A percentile compares a stretch with the other conserved stretches of the same genome.
Evolutionary conservation across 2,797 vertebrate species (phyloP).

Genomic region (Channallabes apus): DNA sequence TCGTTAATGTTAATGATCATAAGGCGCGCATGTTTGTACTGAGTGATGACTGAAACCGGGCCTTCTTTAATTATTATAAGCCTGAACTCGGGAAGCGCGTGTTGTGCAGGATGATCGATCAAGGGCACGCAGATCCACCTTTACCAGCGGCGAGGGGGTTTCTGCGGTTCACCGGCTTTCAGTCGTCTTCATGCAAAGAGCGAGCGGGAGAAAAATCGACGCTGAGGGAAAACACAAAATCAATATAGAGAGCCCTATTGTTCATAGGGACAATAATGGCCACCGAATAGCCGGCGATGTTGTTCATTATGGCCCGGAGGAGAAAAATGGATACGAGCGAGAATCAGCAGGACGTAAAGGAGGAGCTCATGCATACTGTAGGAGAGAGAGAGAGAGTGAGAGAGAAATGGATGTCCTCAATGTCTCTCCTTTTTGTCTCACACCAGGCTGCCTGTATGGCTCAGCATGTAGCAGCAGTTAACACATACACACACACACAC

Average conservation of each 20-base stretch:
- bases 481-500: conserved; percentile 2
- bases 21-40: background rate
- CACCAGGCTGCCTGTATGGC: conserved; percentile 31
- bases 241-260: conserved; percentile 48
- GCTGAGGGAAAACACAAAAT: conserved; percentile 47
- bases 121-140: background rate
- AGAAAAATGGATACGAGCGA: conserved; percentile 38
- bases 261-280: conserved; percentile 45
- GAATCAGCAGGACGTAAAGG: conserved; percentile 30
- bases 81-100: background rate
- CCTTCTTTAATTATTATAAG: conserved; percentile 30
- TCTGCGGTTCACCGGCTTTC: conserved; percentile 12
- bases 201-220: conserved; percentile 45
- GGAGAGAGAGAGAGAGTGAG: conserved; percentile 6
- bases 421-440: conserved; percentile 36
- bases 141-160: background rate
- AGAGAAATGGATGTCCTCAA: conserved; percentile 34
- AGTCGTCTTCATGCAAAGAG: conserved; percentile 17
- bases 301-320: conserved; percentile 41
- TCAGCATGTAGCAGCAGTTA: conserved; percentile 8
- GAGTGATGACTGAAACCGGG: background rate
- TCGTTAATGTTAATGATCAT: conserved; percentile 26
- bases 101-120: conserved; percentile 7
- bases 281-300: conserved; percentile 42
- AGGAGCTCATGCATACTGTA: background rate